Evolutionary conservation across 2,888 invertebrate species (phyloP).

Genomic region (Euplexia lucipara): DNA sequence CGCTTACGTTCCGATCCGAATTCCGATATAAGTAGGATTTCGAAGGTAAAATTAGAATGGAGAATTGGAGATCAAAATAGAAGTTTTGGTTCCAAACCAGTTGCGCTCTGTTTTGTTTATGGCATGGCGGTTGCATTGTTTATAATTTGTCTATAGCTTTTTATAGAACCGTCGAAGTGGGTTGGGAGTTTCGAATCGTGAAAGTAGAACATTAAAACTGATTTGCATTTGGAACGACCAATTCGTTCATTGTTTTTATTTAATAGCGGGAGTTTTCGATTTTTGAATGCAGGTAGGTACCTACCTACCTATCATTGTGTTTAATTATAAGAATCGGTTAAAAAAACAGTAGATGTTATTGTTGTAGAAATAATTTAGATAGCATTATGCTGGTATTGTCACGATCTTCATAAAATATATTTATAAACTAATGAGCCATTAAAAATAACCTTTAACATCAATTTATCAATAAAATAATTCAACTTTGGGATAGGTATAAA

Average conservation of each 20-base stretch:
- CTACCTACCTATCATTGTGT: too few relatives aligned
- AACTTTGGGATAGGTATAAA: too few relatives aligned
- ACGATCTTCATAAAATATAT: not conserved
- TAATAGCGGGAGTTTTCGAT: not conserved
- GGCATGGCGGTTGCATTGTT: conserved; percentile 38
- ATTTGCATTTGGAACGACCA: conserved; percentile 14
- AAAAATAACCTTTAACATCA: too few relatives aligned
- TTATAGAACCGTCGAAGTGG: conserved; percentile 22
- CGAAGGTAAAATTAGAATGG: conserved; percentile 28
- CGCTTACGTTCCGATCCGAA: conserved; percentile 15
- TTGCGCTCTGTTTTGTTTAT: conserved; percentile 42
- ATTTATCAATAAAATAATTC: too few relatives aligned
- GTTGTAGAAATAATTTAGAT: not conserved
- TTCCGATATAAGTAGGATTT: conserved; percentile 12
- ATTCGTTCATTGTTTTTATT: conserved; percentile 9
- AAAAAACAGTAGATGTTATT: not conserved
- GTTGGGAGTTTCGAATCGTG: conserved; percentile 9
- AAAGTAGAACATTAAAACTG: conserved; percentile 31
- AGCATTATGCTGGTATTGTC: conserved; percentile 4
- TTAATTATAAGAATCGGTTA: too few relatives aligned
- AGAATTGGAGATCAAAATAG: conserved; percentile 29
- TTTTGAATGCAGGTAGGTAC: conserved; percentile 1
- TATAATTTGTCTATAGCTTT: conserved; percentile 42
- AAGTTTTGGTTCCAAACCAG: conserved; percentile 43
- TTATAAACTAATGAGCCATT: not conserved